Percentiles rank a stretch among this genome's conserved stretches.
Conservation (phyloP, 2,113 vertebrate species). For the Clarias batrachus region DNA sequence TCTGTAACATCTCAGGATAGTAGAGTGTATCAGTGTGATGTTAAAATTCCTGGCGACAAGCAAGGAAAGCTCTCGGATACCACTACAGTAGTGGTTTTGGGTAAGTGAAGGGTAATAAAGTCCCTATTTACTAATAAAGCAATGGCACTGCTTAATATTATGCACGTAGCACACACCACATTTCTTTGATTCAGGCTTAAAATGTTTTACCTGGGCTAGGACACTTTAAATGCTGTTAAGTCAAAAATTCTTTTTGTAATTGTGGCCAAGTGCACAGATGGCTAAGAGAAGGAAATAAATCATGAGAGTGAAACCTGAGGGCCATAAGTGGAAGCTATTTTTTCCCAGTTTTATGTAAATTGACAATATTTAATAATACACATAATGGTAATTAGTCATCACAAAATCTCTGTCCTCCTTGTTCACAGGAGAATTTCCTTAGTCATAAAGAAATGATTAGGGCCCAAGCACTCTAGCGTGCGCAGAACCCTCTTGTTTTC, state of each 20-base stretch:
- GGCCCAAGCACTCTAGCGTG: too few relatives aligned
- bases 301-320: not conserved
- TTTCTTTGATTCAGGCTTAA: too few relatives aligned
- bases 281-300: not conserved
- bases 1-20: slow-evolving; percentile 52
- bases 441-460: too few relatives aligned
- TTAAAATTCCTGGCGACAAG: slow-evolving; percentile 33
- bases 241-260: not conserved
- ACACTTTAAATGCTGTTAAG: not conserved
- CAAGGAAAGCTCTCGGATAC: slow-evolving; percentile 16
- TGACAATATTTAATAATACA: not conserved
- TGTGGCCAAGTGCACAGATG: not conserved
- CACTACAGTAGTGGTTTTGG: slow-evolving; percentile 60
- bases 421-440: too few relatives aligned
- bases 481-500: too few relatives aligned
- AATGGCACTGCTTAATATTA: not conserved
- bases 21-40: slow-evolving; percentile 52
- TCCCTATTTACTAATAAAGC: too few relatives aligned
- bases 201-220: too few relatives aligned
- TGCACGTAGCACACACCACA: too few relatives aligned
- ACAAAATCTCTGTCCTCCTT: not conserved
- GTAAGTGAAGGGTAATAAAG: slow-evolving; percentile 61
- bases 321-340: not conserved
- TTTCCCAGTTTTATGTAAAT: too few relatives aligned
- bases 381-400: not conserved